Percentiles rank a stretch among this genome's conserved stretches.
phyloP scores from a whole-genome alignment of 2,888 invertebrate genomes.

The Rambutsinella grinnellia region DNA sequence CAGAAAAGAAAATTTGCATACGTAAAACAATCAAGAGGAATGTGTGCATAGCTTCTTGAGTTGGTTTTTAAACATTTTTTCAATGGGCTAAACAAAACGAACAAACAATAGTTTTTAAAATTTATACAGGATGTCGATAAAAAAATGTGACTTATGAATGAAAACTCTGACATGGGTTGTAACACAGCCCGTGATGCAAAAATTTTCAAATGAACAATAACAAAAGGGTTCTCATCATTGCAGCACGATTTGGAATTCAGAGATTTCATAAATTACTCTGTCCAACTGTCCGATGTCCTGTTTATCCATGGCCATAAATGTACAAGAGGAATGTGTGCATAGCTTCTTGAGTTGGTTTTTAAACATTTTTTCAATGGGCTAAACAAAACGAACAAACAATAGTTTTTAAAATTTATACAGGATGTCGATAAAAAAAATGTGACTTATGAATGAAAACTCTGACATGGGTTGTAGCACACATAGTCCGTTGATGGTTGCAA shows the following conservation, averaged over 20 bases:
- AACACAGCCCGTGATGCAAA: conserved; percentile 22
- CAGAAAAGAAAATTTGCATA: not conserved
- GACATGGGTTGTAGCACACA: conserved; percentile 1
- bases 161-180: not conserved
- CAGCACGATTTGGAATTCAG: too few species aligned
- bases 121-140: conserved; percentile 27
- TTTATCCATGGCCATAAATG: too few species aligned
- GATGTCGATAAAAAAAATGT: conserved; percentile 29
- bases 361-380: not conserved
- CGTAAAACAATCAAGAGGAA: not conserved
- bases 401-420: not conserved
- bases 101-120: not conserved
- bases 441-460: conserved; percentile 9
- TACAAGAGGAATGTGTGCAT: not conserved
- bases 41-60: not conserved
- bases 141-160: conserved; percentile 10
- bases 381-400: not conserved
- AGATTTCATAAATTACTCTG: too few species aligned
- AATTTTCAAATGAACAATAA: conserved; percentile 36
- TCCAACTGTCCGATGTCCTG: too few species aligned
- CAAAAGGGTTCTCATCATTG: conserved; percentile 38
- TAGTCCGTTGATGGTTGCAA: conserved; percentile 21
- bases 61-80: not conserved
- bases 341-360: not conserved
- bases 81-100: not conserved